phyloP scores from a whole-genome alignment of 2,888 invertebrate genomes.

The Eretmocerus hayati region DNA sequence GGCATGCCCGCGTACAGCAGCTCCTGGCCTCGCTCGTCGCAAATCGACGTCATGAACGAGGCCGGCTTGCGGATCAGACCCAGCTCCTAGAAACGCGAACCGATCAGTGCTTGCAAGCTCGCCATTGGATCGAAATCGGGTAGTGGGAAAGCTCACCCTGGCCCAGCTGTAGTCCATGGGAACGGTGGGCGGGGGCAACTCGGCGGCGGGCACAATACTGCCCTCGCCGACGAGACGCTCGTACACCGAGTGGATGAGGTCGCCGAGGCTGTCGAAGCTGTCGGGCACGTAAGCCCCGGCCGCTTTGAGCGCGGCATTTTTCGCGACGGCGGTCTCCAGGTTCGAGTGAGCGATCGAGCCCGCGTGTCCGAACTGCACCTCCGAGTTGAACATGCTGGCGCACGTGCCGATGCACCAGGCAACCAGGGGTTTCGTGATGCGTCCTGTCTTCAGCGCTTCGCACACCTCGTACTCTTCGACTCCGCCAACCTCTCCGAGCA shows the following conservation, averaged over 20 bases:
- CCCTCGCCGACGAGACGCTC: conserved; percentile 71
- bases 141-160: conserved; percentile 51
- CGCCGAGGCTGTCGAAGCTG: conserved; percentile 88
- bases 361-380: conserved; percentile 98
- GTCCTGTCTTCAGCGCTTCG: conserved; percentile 69
- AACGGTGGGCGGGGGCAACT: conserved; percentile 97
- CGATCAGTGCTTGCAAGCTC: not conserved
- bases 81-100: conserved; percentile 71
- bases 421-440: conserved; percentile 87
- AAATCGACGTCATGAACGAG: conserved; percentile 98
- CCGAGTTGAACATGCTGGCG: conserved; percentile 55
- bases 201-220: conserved; percentile 77
- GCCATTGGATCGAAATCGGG: too few relatives aligned
- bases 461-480: conserved; percentile 97
- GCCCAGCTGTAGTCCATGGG: conserved; percentile 99
- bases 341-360: conserved; percentile 96
- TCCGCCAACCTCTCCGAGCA: conserved; percentile 98
- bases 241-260: conserved; percentile 69
- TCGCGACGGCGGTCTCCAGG: conserved; percentile 85
- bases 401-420: conserved; percentile 98
- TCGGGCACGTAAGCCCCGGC: conserved; percentile 88
- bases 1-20: conserved; percentile 93
- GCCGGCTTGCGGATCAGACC: conserved; percentile 98
- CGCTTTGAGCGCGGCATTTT: conserved; percentile 75
- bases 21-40: conserved; percentile 97